Evolutionary conservation across 2,888 invertebrate species (phyloP).

Genomic region (Cheilosia variabilis): DNA sequence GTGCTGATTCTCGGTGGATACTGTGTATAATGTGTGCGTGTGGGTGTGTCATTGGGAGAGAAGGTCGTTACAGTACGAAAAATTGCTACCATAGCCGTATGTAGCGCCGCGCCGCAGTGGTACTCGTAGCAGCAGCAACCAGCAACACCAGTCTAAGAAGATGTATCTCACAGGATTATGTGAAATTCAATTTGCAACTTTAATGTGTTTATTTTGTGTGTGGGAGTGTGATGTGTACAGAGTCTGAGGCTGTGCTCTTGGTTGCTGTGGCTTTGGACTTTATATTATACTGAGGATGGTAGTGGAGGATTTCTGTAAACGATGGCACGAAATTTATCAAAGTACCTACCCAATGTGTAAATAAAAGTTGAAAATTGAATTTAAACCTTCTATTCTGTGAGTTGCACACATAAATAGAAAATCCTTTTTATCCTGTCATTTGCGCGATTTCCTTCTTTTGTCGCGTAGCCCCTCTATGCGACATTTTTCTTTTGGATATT

Average conservation of each 20-base stretch:
- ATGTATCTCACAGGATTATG: constrained; percentile 76
- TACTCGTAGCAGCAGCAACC: constrained; percentile 18
- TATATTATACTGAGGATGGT: constrained; percentile 62
- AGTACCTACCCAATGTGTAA: constrained; percentile 75
- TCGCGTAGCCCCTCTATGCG: constrained; percentile 23
- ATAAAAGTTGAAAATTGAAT: constrained; percentile 76
- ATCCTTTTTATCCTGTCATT: constrained; percentile 76
- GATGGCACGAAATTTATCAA: constrained; percentile 75
- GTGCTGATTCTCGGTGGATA: constrained; percentile 33
- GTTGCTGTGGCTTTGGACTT: constrained; percentile 75
- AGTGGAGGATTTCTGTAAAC: constrained; percentile 73
- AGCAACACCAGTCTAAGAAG: constrained; percentile 74
- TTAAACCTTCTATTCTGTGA: constrained; percentile 75
- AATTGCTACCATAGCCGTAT: constrained; percentile 71
- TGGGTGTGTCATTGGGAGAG: constrained; percentile 32
- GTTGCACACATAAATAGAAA: constrained; percentile 73
- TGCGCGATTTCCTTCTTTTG: constrained; percentile 70
- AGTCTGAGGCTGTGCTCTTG: constrained; percentile 65
- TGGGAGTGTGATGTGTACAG: constrained; percentile 47
- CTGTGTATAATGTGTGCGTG: constrained; percentile 35
- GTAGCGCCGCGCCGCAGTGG: constrained; percentile 31
- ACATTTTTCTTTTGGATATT: constrained; percentile 34
- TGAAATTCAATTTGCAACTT: constrained; percentile 76
- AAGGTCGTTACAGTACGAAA: constrained; percentile 71
- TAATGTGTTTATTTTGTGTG: constrained; percentile 75